Percentiles rank a stretch among this genome's conserved stretches.
Conservation (phyloP, 2,888 invertebrate genomes). For the Tenthredo notha region DNA sequence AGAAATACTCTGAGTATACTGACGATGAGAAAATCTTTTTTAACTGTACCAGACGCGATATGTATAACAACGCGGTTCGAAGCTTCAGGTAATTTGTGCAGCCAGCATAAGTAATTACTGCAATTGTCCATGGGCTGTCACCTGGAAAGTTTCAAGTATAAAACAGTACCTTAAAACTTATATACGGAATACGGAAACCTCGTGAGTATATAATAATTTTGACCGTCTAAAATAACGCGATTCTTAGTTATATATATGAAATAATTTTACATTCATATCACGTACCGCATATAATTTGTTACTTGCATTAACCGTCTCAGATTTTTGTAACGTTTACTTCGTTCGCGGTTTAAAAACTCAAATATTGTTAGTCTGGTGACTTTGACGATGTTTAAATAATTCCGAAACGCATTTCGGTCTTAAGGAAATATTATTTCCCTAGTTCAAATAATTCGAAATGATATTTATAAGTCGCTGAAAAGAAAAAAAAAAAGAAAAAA, state of each 20-base stretch:
- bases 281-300: neutral
- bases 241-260: neutral
- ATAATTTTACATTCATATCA: conserved; percentile 3
- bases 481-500: neutral
- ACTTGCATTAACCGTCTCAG: neutral
- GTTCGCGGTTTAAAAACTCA: conserved; percentile 1
- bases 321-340: neutral
- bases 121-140: conserved; percentile 38
- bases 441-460: neutral
- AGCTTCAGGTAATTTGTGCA: conserved; percentile 45
- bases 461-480: neutral
- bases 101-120: conserved; percentile 34
- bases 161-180: neutral
- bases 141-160: conserved; percentile 11
- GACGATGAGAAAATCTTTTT: neutral
- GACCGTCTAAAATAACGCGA: neutral
- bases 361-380: conserved; percentile 25
- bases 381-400: neutral
- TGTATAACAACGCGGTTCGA: conserved; percentile 6
- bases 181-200: neutral
- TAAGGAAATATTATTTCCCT: neutral
- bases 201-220: neutral
- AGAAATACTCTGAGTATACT: neutral
- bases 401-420: neutral
- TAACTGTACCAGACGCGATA: conserved; percentile 22